Percentiles rank a stretch among this genome's conserved stretches.
phyloP scores from a whole-genome alignment of 2,797 vertebrate species.

The Acropternis orthonyx region DNA sequence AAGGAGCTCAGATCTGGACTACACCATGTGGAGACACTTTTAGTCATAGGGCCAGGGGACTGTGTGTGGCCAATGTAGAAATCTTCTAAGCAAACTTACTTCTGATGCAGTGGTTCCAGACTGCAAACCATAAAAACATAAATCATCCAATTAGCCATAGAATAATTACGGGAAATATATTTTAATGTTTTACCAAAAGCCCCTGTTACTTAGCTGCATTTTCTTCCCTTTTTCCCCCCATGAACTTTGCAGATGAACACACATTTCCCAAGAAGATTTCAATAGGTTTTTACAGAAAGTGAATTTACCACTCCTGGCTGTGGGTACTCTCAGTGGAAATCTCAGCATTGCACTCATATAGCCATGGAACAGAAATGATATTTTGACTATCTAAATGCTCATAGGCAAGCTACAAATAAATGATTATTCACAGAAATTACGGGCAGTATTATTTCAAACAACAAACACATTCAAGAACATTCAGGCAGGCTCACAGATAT shows the following conservation, averaged over 20 bases:
- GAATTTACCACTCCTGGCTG: background rate
- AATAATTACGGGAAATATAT: background rate
- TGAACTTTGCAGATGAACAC: background rate
- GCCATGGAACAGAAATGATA: conserved; percentile 32
- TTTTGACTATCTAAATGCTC: conserved; percentile 25
- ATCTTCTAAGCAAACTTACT: background rate
- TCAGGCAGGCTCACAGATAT: conserved; percentile 34
- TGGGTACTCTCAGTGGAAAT: background rate
- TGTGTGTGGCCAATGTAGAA: background rate
- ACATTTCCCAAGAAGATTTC: background rate
- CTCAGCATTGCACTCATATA: background rate
- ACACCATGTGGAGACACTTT: background rate
- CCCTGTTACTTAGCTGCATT: background rate
- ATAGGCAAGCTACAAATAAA: background rate
- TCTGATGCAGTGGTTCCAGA: background rate
- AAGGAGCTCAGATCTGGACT: background rate
- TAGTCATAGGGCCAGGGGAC: too few relatives aligned
- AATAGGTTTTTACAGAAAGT: background rate
- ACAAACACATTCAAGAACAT: conserved; percentile 52
- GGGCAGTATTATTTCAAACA: conserved; percentile 34
- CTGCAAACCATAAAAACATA: background rate
- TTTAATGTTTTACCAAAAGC: background rate
- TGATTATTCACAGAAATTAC: conserved; percentile 47
- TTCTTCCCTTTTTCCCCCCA: background rate
- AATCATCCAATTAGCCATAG: background rate